A percentile compares a stretch with the other conserved stretches of the same genome.
phyloP scores from a whole-genome alignment of 2,113 vertebrate species.

The Hiodon alosoides region DNA sequence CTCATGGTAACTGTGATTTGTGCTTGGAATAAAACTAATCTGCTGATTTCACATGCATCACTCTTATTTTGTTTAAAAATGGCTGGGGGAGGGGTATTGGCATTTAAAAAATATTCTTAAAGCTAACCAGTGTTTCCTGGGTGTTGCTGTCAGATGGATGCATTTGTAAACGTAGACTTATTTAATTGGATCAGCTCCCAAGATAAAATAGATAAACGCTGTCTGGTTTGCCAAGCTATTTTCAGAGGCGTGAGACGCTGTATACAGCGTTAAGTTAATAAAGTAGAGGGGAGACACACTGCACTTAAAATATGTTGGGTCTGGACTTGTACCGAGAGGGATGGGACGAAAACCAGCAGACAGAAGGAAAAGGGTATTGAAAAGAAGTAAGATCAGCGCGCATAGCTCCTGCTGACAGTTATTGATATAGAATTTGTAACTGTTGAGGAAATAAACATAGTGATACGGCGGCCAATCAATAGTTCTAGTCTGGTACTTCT shows the following conservation, averaged over 20 bases:
- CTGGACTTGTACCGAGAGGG: constrained; percentile 36
- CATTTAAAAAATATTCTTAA: constrained; percentile 50
- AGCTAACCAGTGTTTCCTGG: constrained; percentile 61
- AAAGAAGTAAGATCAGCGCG: constrained; percentile 17
- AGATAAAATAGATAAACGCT: constrained; percentile 87
- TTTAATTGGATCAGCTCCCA: constrained; percentile 95
- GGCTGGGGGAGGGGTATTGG: constrained; percentile 47
- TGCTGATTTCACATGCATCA: constrained; percentile 14
- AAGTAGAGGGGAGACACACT: constrained; percentile 50
- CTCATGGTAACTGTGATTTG: constrained; percentile 56
- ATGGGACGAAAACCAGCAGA: background rate
- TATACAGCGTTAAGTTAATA: constrained; percentile 65
- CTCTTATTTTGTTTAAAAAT: constrained; percentile 38
- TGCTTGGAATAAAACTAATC: constrained; percentile 23
- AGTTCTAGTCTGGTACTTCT: too few relatives aligned
- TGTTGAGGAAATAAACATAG: constrained; percentile 64
- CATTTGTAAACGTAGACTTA: constrained; percentile 85
- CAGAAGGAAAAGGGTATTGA: background rate
- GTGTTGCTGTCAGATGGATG: constrained; percentile 76
- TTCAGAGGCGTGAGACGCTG: constrained; percentile 70
- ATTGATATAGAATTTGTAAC: constrained; percentile 45
- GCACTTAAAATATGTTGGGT: constrained; percentile 57
- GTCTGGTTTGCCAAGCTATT: constrained; percentile 81
- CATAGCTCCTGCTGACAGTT: constrained; percentile 49
- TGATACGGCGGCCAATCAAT: too few relatives aligned